These are phyloP conservation scores for Anas flavirostris DNA, from an alignment of 2,797 vertebrate species.

Conservation along the genomic window DNA sequence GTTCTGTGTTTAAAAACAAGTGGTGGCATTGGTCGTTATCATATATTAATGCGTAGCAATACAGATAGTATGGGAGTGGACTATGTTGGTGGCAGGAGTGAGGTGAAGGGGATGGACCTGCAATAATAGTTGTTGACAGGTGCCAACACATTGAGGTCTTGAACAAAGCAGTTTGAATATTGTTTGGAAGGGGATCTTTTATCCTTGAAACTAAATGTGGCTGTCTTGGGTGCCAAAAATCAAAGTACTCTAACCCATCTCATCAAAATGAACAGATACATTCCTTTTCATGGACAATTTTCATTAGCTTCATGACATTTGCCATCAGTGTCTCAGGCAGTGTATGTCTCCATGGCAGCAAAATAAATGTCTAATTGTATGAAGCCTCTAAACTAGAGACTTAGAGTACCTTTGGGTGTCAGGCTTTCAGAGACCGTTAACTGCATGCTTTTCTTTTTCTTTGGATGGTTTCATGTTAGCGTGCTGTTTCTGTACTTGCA, in stretches of 20 bases:
- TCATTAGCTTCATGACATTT: neutral
- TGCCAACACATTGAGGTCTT: neutral
- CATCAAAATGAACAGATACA: neutral
- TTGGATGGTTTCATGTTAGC: neutral
- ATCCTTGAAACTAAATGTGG: neutral
- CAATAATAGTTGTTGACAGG: neutral
- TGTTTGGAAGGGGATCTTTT: neutral
- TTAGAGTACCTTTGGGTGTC: neutral
- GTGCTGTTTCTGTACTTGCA: neutral
- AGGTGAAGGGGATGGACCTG: neutral
- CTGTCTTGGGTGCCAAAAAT: neutral
- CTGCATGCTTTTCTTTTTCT: conserved; percentile 9
- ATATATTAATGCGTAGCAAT: rapidly evolving
- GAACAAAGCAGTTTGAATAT: neutral
- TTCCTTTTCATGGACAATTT: neutral
- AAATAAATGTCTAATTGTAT: neutral
- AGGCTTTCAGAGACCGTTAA: conserved; percentile 1
- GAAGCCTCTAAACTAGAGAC: neutral
- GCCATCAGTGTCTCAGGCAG: neutral
- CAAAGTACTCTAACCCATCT: neutral
- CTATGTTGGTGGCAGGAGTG: neutral
- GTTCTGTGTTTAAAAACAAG: neutral
- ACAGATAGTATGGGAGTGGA: neutral
- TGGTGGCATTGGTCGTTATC: neutral
- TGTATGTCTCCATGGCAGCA: neutral